phyloP scores from a whole-genome alignment of 2,113 vertebrate species.

The Poeciliopsis occidentalis region DNA sequence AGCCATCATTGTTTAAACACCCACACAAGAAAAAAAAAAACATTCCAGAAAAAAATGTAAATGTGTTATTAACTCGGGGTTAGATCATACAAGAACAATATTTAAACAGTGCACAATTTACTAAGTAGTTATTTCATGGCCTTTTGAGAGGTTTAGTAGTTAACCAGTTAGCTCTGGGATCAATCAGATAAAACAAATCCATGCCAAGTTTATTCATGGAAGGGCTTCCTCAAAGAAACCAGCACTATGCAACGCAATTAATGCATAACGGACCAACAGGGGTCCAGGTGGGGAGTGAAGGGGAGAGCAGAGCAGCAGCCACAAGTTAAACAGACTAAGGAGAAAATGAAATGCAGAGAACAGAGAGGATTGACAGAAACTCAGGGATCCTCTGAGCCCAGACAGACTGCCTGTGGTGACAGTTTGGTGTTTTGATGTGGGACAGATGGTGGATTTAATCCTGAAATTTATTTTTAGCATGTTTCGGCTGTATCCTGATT shows the following conservation, averaged over 20 bases:
- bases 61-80: not conserved
- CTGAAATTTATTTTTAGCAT: constrained; percentile 30
- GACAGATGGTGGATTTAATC: constrained; percentile 52
- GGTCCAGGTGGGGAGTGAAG: too few species aligned
- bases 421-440: constrained; percentile 51
- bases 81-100: not conserved
- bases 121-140: not conserved
- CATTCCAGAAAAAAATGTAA: not conserved
- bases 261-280: constrained; percentile 5
- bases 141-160: not conserved
- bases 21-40: not conserved
- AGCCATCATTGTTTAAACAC: not conserved
- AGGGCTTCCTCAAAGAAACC: not conserved
- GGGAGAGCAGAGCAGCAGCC: constrained; percentile 4
- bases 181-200: not conserved
- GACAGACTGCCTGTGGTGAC: constrained; percentile 39
- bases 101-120: not conserved
- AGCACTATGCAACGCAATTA: not conserved
- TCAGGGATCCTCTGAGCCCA: constrained; percentile 25
- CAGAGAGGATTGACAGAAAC: constrained; percentile 42
- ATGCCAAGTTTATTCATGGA: not conserved
- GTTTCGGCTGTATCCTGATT: constrained; percentile 29
- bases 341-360: constrained; percentile 19
- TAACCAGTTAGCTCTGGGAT: not conserved
- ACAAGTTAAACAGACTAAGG: constrained; percentile 18